Evolutionary conservation across 64 coral and sea anemone species (phyloP).

Genomic region (Pocillopora damicornis): DNA sequence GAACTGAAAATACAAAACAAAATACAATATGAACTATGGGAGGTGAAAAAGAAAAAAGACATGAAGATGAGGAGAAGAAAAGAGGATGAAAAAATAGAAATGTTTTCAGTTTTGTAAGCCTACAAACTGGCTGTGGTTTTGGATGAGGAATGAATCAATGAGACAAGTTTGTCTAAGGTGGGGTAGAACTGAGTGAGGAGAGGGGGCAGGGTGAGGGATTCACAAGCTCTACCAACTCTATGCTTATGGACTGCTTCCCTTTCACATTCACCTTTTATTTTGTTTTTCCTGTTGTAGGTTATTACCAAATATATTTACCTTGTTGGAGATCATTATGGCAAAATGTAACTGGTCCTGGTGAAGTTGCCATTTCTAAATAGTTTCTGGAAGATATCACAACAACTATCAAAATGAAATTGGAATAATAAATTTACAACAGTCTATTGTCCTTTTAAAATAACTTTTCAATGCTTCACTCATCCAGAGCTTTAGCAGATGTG

Average conservation of each 20-base stretch:
- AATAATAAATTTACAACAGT: background rate
- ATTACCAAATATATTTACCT: constrained; percentile 17
- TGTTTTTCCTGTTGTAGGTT: background rate
- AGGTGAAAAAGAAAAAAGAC: too few species aligned
- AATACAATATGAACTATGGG: background rate
- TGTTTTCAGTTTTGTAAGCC: too few species aligned
- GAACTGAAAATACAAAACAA: background rate
- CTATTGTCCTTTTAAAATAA: background rate
- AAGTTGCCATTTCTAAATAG: constrained; percentile 42
- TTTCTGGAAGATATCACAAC: constrained; percentile 34
- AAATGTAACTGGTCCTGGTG: constrained; percentile 60
- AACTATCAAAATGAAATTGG: background rate
- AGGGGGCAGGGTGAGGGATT: background rate
- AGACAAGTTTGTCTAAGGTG: too few species aligned
- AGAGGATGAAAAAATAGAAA: too few species aligned
- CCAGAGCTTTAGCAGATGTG: too few species aligned
- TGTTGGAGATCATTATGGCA: constrained; percentile 90
- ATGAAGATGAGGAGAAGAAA: too few species aligned
- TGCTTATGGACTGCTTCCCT: too few species aligned
- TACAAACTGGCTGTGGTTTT: too few species aligned
- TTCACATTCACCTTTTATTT: too few species aligned
- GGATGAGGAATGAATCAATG: too few species aligned
- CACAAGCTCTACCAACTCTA: too few species aligned
- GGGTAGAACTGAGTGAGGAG: background rate
- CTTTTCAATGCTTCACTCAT: too few species aligned